Conservation (phyloP, 92 coral and sea anemone genomes). For the Epizoanthus ramosus region DNA sequence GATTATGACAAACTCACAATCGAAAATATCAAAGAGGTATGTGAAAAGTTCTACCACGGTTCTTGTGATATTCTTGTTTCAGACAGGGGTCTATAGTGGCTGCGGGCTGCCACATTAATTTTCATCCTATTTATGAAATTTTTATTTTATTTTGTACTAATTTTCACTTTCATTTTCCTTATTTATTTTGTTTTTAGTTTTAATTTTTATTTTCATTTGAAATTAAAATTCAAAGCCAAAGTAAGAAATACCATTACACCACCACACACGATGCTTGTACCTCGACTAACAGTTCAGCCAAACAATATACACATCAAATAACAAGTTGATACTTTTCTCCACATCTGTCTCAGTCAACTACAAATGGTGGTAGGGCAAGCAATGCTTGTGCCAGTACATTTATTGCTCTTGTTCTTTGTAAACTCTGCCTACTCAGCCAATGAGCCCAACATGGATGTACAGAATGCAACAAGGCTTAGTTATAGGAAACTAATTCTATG, state of each 20-base stretch:
- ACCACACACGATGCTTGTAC: not conserved
- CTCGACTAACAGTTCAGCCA: not conserved
- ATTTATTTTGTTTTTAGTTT: too few species aligned
- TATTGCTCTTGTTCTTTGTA: constrained; percentile 35
- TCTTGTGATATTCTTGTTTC: too few species aligned
- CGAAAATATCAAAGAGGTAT: too few species aligned
- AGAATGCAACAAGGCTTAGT: constrained; percentile 23
- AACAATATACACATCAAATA: constrained; percentile 25
- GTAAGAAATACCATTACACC: not conserved
- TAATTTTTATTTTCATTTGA: too few species aligned
- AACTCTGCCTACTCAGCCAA: constrained; percentile 35
- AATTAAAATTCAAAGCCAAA: too few species aligned
- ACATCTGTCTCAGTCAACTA: constrained; percentile 24
- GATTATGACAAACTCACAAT: too few species aligned
- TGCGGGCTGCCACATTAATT: too few species aligned
- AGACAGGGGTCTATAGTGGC: too few species aligned
- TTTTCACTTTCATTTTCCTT: too few species aligned
- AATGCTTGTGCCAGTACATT: constrained; percentile 33
- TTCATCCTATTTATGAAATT: too few species aligned
- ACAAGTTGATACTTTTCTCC: constrained; percentile 40
- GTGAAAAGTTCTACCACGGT: too few species aligned
- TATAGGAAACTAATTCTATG: constrained; percentile 34
- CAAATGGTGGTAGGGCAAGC: constrained; percentile 18
- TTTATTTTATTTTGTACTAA: too few species aligned
- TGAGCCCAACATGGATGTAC: constrained; percentile 36